Conservation (phyloP, 2,797 vertebrate genomes). For the Schizopygopsis pylzovi region DNA sequence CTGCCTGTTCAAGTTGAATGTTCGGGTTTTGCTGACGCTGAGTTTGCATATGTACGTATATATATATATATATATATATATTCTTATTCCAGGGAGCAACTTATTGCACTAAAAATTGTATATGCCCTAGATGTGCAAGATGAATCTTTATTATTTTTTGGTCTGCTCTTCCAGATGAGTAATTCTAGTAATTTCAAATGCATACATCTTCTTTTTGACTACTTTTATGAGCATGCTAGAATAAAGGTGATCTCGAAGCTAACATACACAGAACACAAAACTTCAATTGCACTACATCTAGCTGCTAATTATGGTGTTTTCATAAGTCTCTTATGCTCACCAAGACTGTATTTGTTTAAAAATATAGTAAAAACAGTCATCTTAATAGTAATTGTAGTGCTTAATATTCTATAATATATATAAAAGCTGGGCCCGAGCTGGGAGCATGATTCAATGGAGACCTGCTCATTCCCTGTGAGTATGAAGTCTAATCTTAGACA, state of each 20-base stretch:
- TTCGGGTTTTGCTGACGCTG: not conserved
- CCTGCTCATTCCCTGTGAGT: constrained; percentile 32
- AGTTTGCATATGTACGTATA: not conserved
- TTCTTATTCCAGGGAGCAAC: not conserved
- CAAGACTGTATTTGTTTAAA: not conserved
- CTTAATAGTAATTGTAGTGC: not conserved
- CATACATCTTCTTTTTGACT: not conserved
- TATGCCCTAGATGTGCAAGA: not conserved
- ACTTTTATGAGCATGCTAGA: not conserved
- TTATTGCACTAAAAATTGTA: not conserved
- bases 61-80: too few species aligned
- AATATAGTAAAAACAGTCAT: not conserved
- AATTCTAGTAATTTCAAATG: not conserved
- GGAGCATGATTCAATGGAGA: constrained; percentile 20
- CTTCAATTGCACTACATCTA: not conserved
- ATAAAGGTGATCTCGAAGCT: not conserved
- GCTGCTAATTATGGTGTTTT: not conserved
- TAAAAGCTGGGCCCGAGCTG: not conserved
- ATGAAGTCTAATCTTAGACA: constrained; percentile 54
- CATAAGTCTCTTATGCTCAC: not conserved
- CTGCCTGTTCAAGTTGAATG: not conserved
- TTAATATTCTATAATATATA: not conserved
- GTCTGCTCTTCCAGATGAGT: not conserved
- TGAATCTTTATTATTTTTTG: not conserved
- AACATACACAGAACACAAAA: not conserved